Percentiles rank a stretch among this genome's conserved stretches.
These are phyloP conservation scores for Chloroclystis v-ata DNA, from an alignment of 2,888 invertebrate species.

Conservation along the genomic window DNA sequence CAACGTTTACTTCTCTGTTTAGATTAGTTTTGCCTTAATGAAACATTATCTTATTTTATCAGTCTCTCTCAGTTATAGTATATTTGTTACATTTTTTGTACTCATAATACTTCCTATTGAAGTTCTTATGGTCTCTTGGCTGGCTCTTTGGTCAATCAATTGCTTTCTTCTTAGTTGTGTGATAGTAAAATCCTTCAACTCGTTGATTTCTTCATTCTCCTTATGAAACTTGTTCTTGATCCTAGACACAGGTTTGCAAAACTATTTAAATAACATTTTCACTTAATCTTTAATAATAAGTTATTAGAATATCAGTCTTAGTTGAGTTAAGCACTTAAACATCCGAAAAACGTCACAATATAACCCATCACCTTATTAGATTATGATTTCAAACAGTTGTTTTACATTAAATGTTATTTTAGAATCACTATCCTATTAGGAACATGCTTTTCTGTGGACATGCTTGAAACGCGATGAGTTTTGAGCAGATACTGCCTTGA, in stretches of 20 bases:
- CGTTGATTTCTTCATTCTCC: constrained; percentile 30
- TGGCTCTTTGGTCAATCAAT: constrained; percentile 38
- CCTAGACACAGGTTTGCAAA: constrained; percentile 41
- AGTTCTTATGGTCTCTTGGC: constrained; percentile 49
- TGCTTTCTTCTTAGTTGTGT: constrained; percentile 33
- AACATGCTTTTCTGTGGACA: neutral
- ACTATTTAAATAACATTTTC: constrained; percentile 19
- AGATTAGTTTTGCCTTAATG: neutral
- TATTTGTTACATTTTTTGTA: constrained; percentile 18
- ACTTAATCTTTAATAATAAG: neutral
- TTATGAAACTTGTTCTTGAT: constrained; percentile 43
- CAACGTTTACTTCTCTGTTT: neutral
- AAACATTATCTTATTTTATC: neutral
- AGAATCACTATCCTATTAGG: too few relatives aligned
- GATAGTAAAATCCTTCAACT: constrained; percentile 32
- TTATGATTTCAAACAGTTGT: neutral
- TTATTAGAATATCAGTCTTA: neutral
- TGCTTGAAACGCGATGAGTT: too few relatives aligned
- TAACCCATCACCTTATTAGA: too few relatives aligned
- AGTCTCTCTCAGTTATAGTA: constrained; percentile 1
- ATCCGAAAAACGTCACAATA: too few relatives aligned
- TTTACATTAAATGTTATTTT: neutral
- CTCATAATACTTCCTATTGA: constrained; percentile 35
- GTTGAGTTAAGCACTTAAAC: neutral
- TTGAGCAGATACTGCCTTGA: too few relatives aligned